Conservation (phyloP, 1,140 invertebrate species). For the Drosophila ercepeae region DNA sequence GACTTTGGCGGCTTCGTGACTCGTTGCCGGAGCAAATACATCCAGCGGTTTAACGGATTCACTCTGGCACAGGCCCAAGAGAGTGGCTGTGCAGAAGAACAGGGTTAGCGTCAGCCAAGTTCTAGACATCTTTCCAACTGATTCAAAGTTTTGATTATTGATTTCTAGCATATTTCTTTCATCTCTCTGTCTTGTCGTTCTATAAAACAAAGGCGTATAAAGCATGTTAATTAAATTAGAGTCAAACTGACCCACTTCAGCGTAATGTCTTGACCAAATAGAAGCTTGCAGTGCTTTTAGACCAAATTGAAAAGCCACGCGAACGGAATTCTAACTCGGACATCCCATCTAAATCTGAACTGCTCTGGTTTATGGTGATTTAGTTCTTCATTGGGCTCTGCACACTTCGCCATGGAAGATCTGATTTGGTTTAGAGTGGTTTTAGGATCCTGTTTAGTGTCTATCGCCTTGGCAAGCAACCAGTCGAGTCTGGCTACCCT, state of each 20-base stretch:
- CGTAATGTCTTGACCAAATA: constrained; percentile 60
- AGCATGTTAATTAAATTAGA: constrained; percentile 74
- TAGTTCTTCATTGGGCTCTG: constrained; percentile 4
- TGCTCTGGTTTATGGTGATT: background rate
- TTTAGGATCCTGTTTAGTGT: background rate
- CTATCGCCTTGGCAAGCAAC: constrained; percentile 1
- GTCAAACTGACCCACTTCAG: constrained; percentile 48
- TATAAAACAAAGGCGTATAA: constrained; percentile 19
- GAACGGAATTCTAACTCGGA: constrained; percentile 3
- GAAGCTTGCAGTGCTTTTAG: constrained; percentile 19
- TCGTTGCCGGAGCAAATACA: constrained; percentile 35
- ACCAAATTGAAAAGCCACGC: constrained; percentile 55
- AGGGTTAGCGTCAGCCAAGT: constrained; percentile 36
- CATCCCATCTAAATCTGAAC: background rate
- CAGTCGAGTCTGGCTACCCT: background rate
- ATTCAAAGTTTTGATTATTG: constrained; percentile 46
- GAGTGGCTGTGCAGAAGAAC: constrained; percentile 6
- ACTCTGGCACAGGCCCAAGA: constrained; percentile 49
- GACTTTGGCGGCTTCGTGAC: constrained; percentile 44
- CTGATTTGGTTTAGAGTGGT: constrained; percentile 12
- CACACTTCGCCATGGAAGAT: constrained; percentile 39
- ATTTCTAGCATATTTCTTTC: constrained; percentile 18
- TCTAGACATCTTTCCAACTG: constrained; percentile 57
- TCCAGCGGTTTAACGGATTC: constrained; percentile 16
- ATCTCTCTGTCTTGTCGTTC: constrained; percentile 25